Conservation (phyloP, 2,888 invertebrate species). For the Gymnocheta viridis region DNA sequence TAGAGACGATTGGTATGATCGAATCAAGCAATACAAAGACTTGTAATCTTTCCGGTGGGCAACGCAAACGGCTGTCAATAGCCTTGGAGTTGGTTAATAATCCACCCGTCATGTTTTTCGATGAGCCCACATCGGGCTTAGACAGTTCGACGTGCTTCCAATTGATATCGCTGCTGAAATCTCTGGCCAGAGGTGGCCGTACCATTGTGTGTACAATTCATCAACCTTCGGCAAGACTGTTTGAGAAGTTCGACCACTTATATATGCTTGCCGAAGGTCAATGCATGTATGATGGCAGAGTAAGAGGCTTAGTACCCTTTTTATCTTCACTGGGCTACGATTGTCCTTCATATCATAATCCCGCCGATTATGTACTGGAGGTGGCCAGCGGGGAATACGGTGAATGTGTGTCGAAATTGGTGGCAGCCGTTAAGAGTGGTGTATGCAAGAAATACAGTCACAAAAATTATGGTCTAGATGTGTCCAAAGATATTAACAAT, state of each 20-base stretch:
- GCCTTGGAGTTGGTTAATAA: constrained; percentile 96
- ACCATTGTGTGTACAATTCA: constrained; percentile 98
- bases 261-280: constrained; percentile 96
- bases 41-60: constrained; percentile 93
- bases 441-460: constrained; percentile 86
- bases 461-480: constrained; percentile 77
- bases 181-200: constrained; percentile 92
- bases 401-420: constrained; percentile 92
- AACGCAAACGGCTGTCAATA: constrained; percentile 94
- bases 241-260: constrained; percentile 97
- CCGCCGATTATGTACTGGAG: constrained; percentile 98
- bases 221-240: constrained; percentile 96
- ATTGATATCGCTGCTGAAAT: constrained; percentile 93
- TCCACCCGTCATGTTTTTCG: constrained; percentile 98
- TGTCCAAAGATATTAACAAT: constrained; percentile 82
- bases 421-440: constrained; percentile 91
- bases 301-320: constrained; percentile 92
- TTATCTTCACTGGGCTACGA: constrained; percentile 91
- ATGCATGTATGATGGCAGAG: constrained; percentile 95
- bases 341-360: constrained; percentile 98
- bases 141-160: constrained; percentile 98
- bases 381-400: constrained; percentile 98
- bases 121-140: constrained; percentile 96
- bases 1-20: constrained; percentile 91
- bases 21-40: constrained; percentile 92